Evolutionary conservation across 2,797 vertebrate genomes (phyloP), one percentile per base, ranked within the genome.

Genomic region (Dryobates pubescens): DNA sequence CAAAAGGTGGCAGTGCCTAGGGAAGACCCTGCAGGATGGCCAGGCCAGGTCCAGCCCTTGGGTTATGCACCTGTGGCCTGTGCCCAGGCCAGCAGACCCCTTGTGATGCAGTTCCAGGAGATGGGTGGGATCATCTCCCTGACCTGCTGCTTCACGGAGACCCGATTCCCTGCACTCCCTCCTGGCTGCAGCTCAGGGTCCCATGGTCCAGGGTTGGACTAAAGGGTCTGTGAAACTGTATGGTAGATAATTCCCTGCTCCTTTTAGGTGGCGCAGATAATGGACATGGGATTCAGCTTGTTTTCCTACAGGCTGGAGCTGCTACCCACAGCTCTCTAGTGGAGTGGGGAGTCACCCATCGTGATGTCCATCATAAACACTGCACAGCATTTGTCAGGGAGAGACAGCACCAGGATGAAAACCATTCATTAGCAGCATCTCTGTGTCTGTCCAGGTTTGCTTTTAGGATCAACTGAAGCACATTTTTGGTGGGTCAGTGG

Each of bases 61-160:
- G 27, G 29, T 29, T 1, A 0, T 26, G 26, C 23, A 36, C 10
- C 36, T 17, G 36, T 0, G 1, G 23, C 17, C 23, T 27, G 18
- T 8, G 18, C 29, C 22, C 1, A 3, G 24, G 24, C n/a, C 32
- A 30, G 34, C 59, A 38, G 41, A 18, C 18, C 29, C 23, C 0
- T 1, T 2, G 29, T 6, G 5, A 29, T 9, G 26, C 68, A 30
- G 1, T 32, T 32, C 23, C 0, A 0, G 7, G 38, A 73, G 32
- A 54, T 61, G 20, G 14, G 53, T 54, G 0, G 6, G 32, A 73
- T 34, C 62, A 19, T 63, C 54, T 32, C 43, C 54, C 24, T 1
- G 2, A 1, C 36, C 54, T 61, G 15, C 64, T 45, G 59, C 65
- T 76, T 49, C 0, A 1, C 0, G 1, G 41, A 34, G n/a, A 68